These are phyloP conservation scores for Daktulosphaira vitifoliae DNA, from an alignment of 1,140 invertebrate genomes.

Conservation along the genomic window DNA sequence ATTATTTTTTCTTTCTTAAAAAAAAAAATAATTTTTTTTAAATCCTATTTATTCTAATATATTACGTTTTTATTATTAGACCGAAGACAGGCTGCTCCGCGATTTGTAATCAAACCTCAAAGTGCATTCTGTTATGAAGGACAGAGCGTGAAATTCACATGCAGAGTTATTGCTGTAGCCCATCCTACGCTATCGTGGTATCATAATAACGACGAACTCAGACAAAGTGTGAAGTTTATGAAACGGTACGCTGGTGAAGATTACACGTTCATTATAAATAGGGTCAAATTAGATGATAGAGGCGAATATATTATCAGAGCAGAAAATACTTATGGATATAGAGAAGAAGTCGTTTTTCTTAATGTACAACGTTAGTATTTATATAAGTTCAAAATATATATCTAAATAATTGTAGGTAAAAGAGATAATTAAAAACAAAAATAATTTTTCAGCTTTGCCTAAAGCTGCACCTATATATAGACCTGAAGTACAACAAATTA, in stretches of 20 bases:
- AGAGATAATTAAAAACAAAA: background rate
- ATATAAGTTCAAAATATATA: background rate
- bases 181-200: slow-evolving; percentile 93
- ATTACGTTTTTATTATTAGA: slow-evolving; percentile 49
- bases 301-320: slow-evolving; percentile 96
- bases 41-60: no score
- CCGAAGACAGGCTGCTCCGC: slow-evolving; percentile 90
- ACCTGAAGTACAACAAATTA: slow-evolving; percentile 59
- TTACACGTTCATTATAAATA: slow-evolving; percentile 95
- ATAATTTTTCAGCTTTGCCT: slow-evolving; percentile 21
- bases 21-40: background rate
- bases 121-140: slow-evolving; percentile 95
- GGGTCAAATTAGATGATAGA: slow-evolving; percentile 86
- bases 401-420: background rate
- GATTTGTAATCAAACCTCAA: slow-evolving; percentile 93
- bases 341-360: slow-evolving; percentile 93
- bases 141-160: slow-evolving; percentile 94
- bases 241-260: slow-evolving; percentile 93
- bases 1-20: slow-evolving; percentile 39
- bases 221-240: slow-evolving; percentile 98
- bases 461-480: slow-evolving; percentile 57
- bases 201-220: slow-evolving; percentile 83
- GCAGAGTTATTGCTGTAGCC: slow-evolving; percentile 88
- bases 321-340: slow-evolving; percentile 93
- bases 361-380: slow-evolving; percentile 83